Evolutionary conservation across 2,888 invertebrate species (phyloP).

Genomic region (Andrena trimmerana): DNA sequence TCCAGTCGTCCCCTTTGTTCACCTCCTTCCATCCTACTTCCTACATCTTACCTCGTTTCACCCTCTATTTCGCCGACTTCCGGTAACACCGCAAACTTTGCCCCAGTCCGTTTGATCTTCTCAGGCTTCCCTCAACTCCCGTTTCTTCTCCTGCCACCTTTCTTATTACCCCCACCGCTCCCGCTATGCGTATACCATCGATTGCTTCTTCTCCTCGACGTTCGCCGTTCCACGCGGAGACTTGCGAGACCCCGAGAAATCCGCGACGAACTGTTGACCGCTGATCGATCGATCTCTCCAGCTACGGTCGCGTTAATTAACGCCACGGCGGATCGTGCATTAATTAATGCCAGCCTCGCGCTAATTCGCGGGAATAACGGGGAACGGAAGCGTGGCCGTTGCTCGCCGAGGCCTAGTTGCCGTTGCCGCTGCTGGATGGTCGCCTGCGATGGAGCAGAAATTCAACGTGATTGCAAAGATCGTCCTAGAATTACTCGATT

Average conservation of each 20-base stretch:
- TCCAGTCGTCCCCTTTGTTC: too few species aligned
- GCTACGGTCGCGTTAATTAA: slow-evolving; percentile 32
- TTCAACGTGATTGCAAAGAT: not conserved
- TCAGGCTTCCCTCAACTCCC: not conserved
- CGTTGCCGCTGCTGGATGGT: not conserved
- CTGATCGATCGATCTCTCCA: slow-evolving; percentile 13
- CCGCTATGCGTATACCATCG: too few species aligned
- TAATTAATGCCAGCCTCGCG: slow-evolving; percentile 51
- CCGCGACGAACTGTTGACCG: not conserved
- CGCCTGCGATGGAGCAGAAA: slow-evolving; percentile 7
- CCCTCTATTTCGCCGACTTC: not conserved
- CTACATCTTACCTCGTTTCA: not conserved
- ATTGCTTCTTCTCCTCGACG: not conserved
- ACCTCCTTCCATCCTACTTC: not conserved
- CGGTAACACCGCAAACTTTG: slow-evolving; percentile 10
- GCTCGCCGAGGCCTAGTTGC: not conserved
- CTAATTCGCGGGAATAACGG: slow-evolving; percentile 49
- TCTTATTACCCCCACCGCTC: not conserved
- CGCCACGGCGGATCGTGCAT: slow-evolving; percentile 27
- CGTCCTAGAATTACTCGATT: slow-evolving; percentile 1
- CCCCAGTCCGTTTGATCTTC: not conserved
- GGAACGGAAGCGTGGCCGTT: not conserved
- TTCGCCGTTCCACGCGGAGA: not conserved
- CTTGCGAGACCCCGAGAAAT: not conserved
- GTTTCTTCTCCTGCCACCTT: too few species aligned